These are phyloP conservation scores for Nannobrachium achirus DNA, from an alignment of 2,113 vertebrate genomes.

Conservation along the genomic window DNA sequence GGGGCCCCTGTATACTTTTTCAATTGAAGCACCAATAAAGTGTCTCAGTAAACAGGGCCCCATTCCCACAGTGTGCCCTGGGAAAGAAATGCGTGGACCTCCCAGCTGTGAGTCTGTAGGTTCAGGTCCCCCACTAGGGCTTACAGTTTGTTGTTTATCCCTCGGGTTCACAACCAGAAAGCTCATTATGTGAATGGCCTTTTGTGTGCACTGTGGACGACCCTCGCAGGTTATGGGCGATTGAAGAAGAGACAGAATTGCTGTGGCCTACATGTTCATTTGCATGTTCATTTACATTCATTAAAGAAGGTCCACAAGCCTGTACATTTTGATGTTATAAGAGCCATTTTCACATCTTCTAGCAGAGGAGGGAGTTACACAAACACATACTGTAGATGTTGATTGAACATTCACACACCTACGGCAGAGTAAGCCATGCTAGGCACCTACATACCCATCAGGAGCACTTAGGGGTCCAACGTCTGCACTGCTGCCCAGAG, in stretches of 20 bases:
- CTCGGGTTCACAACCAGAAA: slow-evolving; percentile 24
- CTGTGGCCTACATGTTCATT: neutral
- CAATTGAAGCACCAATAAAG: slow-evolving; percentile 44
- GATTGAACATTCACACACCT: too few relatives aligned
- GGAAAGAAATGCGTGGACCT: slow-evolving; percentile 57
- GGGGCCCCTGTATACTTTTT: slow-evolving; percentile 57
- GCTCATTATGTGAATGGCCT: neutral
- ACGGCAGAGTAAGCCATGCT: too few relatives aligned
- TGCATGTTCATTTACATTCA: neutral
- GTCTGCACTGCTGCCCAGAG: too few relatives aligned
- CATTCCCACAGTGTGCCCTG: slow-evolving; percentile 73
- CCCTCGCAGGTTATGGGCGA: neutral
- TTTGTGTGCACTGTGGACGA: neutral
- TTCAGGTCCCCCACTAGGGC: slow-evolving; percentile 32
- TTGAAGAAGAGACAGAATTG: neutral
- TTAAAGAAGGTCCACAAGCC: too few relatives aligned
- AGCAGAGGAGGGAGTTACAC: too few relatives aligned
- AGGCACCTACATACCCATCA: too few relatives aligned
- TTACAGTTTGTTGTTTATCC: slow-evolving; percentile 47
- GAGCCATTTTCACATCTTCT: too few relatives aligned
- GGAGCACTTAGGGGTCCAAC: too few relatives aligned
- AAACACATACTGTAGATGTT: too few relatives aligned
- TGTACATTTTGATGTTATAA: too few relatives aligned
- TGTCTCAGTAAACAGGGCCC: slow-evolving; percentile 20
- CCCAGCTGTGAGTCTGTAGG: slow-evolving; percentile 21